A percentile compares a stretch with the other conserved stretches of the same genome.
Evolutionary conservation across 2,888 invertebrate species (phyloP).

Genomic region (Ecliptopera silaceata): DNA sequence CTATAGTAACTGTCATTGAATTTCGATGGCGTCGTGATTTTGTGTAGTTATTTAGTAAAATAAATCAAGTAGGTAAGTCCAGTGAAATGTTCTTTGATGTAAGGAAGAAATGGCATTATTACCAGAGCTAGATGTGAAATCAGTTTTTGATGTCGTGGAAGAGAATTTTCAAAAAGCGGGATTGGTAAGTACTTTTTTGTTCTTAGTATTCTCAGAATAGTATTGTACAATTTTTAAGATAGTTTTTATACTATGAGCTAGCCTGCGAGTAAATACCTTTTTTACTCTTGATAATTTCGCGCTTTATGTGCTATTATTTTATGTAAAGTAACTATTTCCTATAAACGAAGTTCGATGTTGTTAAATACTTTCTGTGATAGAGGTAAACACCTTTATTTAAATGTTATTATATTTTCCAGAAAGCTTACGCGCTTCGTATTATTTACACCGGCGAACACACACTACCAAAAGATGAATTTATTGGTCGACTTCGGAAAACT

Average conservation of each 20-base stretch:
- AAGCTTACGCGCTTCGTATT: constrained; percentile 72
- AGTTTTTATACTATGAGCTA: no score
- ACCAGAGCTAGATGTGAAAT: constrained; percentile 63
- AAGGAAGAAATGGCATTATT: constrained; percentile 36
- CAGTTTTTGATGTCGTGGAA: constrained; percentile 67
- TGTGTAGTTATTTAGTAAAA: background rate
- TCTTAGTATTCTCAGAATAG: no score
- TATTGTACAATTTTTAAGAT: no score
- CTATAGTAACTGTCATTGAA: constrained; percentile 18
- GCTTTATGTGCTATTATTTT: no score
- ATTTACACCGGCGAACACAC: constrained; percentile 75
- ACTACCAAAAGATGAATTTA: constrained; percentile 59
- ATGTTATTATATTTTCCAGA: constrained; percentile 54
- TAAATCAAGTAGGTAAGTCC: background rate
- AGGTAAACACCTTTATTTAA: background rate
- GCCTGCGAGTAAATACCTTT: no score
- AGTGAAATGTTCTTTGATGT: constrained; percentile 6
- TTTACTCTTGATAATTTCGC: no score
- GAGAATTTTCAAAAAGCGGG: constrained; percentile 62
- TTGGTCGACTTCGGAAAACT: constrained; percentile 54
- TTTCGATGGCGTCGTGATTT: constrained; percentile 10
- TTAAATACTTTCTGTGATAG: no score
- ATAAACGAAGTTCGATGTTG: no score
- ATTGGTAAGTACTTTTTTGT: constrained; percentile 54
- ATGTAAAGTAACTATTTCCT: no score